These are phyloP conservation scores for Digitonthophagus gazella DNA, from an alignment of 2,888 invertebrate species.

Conservation along the genomic window DNA sequence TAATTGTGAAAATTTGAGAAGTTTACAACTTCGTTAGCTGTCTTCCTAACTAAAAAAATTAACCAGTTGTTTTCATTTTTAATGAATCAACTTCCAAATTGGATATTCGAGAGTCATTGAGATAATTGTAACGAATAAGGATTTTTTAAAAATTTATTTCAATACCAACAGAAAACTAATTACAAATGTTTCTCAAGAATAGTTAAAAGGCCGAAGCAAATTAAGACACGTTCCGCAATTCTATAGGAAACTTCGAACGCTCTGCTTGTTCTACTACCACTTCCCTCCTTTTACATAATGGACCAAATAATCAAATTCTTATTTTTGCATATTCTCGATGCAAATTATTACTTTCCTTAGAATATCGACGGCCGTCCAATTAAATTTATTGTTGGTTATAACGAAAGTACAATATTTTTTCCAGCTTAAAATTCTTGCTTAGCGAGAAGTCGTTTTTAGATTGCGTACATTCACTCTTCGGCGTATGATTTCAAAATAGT, in stretches of 20 bases:
- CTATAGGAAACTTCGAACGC: neutral
- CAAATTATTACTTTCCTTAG: neutral
- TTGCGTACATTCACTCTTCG: neutral
- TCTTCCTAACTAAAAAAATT: neutral
- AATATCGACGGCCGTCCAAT: neutral
- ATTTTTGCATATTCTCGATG: neutral
- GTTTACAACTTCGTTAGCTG: neutral
- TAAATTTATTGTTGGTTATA: neutral
- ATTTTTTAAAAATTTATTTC: neutral
- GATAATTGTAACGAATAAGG: neutral
- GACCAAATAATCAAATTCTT: neutral
- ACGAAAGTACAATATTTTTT: neutral
- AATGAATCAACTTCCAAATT: neutral
- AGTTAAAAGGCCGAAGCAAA: neutral
- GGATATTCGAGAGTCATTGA: neutral
- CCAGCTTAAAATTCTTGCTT: neutral
- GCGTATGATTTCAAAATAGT: neutral
- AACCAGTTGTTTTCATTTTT: neutral
- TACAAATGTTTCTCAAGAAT: neutral
- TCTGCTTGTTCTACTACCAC: neutral
- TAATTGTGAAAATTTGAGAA: neutral
- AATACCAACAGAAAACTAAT: neutral
- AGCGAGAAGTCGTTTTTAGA: neutral
- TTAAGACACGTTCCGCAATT: neutral
- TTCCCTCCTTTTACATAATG: neutral